phyloP scores from a whole-genome alignment of 2,888 invertebrate species.

The Nematopogon swammerdamellus region DNA sequence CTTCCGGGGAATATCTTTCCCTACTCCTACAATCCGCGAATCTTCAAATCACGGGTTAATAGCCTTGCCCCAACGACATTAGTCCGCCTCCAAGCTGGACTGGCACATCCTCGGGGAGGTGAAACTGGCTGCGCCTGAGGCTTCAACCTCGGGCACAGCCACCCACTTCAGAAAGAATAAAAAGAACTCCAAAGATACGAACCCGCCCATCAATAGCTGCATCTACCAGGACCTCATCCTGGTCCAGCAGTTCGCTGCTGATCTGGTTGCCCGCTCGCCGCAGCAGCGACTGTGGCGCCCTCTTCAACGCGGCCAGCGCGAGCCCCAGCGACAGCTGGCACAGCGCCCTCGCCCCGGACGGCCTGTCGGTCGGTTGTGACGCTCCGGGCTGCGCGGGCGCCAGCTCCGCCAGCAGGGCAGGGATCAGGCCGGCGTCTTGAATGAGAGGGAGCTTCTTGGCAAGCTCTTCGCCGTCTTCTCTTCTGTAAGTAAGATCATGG shows the following conservation, averaged over 20 bases:
- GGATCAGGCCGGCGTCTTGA: slow-evolving; percentile 57
- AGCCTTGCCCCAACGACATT: no score
- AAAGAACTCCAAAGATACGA: slow-evolving; percentile 1
- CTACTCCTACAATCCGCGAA: no score
- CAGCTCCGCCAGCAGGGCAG: slow-evolving; percentile 48
- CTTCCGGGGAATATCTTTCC: no score
- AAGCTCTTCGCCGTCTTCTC: slow-evolving; percentile 73
- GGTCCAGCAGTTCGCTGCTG: slow-evolving; percentile 51
- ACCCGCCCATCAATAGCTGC: slow-evolving; percentile 70
- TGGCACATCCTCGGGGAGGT: no score
- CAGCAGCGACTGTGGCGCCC: slow-evolving; percentile 37
- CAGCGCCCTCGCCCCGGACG: slow-evolving; percentile 26
- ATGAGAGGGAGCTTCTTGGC: slow-evolving; percentile 66
- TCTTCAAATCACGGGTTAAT: no score
- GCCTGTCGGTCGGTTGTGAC: slow-evolving; percentile 13
- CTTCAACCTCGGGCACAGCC: no score
- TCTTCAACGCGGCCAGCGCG: slow-evolving; percentile 36
- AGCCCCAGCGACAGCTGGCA: slow-evolving; percentile 35
- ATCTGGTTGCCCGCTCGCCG: slow-evolving; percentile 18
- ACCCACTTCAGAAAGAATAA: no score
- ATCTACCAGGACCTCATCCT: slow-evolving; percentile 79
- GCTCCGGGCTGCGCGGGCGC: slow-evolving; percentile 20
- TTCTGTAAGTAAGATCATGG: slow-evolving; percentile 35
- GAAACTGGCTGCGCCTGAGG: no score
- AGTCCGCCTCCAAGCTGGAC: no score